Conservation (phyloP, 2,888 invertebrate genomes). For the Chalcosyrphus nemorum region DNA sequence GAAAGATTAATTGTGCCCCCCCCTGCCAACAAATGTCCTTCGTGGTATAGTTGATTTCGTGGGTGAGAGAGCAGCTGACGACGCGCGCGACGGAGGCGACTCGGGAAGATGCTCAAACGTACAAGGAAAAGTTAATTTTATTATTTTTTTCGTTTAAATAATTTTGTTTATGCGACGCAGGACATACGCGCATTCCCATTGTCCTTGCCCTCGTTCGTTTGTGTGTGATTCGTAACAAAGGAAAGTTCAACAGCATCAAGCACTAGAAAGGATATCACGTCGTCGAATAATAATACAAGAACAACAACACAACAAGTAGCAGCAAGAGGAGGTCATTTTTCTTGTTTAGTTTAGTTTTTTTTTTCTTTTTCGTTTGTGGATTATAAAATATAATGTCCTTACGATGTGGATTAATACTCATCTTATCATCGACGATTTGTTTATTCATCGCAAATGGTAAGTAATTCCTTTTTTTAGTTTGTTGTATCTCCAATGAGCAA, state of each 20-base stretch:
- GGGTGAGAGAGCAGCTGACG: constrained; percentile 9
- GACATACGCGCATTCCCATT: constrained; percentile 20
- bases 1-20: constrained; percentile 11
- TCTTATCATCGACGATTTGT: constrained; percentile 80
- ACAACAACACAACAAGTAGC: not conserved
- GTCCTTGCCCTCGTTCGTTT: constrained; percentile 37
- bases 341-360: constrained; percentile 3
- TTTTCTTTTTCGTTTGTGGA: constrained; percentile 49
- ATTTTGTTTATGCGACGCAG: constrained; percentile 26
- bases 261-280: constrained; percentile 11
- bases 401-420: constrained; percentile 82
- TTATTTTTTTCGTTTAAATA: not conserved
- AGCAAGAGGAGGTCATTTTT: constrained; percentile 28
- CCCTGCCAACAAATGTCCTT: constrained; percentile 24
- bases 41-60: not conserved
- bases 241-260: constrained; percentile 56
- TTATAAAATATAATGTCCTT: constrained; percentile 79
- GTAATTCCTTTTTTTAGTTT: constrained; percentile 57
- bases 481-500: not conserved
- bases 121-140: constrained; percentile 29
- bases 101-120: constrained; percentile 37
- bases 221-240: constrained; percentile 50
- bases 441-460: constrained; percentile 82
- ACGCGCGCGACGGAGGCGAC: constrained; percentile 51
- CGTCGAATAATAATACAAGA: not conserved